phyloP scores from a whole-genome alignment of 2,888 invertebrate species.

The Melinaea marsaeus region DNA sequence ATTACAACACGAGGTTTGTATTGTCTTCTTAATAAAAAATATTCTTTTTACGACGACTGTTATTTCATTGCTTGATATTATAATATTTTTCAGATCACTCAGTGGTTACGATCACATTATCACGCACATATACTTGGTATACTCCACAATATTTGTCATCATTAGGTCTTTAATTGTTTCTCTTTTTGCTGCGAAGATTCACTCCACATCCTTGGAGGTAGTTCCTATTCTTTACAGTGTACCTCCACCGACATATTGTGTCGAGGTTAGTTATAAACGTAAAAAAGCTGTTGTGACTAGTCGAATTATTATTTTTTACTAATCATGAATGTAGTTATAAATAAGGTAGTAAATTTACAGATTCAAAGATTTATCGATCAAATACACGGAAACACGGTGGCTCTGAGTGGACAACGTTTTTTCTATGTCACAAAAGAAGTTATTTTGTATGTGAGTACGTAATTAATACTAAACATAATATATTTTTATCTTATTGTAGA shows the following conservation, averaged over 20 bases:
- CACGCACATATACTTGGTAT: constrained; percentile 17
- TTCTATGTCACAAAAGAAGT: constrained; percentile 77
- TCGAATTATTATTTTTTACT: too few species aligned
- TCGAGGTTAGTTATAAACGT: constrained; percentile 72
- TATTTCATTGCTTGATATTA: not conserved
- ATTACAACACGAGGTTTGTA: constrained; percentile 30
- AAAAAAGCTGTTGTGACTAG: too few species aligned
- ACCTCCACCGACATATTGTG: constrained; percentile 69
- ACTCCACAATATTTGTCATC: constrained; percentile 23
- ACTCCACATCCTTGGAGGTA: constrained; percentile 70
- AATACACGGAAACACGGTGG: constrained; percentile 77
- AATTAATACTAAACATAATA: not conserved
- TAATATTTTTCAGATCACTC: constrained; percentile 26
- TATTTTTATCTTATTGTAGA: too few species aligned
- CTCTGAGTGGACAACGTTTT: constrained; percentile 78
- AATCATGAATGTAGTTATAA: too few species aligned
- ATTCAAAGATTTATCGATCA: constrained; percentile 79
- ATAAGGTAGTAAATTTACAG: constrained; percentile 45
- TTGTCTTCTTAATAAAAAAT: not conserved
- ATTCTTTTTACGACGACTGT: too few species aligned
- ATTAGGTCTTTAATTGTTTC: constrained; percentile 70
- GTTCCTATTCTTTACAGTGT: constrained; percentile 73
- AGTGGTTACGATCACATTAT: constrained; percentile 52
- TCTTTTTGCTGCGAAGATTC: constrained; percentile 71
- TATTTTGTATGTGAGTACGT: constrained; percentile 71